A percentile compares a stretch with the other conserved stretches of the same genome.
Evolutionary conservation across 2,113 vertebrate genomes (phyloP).

Genomic region (Phylloscopus trochilus): DNA sequence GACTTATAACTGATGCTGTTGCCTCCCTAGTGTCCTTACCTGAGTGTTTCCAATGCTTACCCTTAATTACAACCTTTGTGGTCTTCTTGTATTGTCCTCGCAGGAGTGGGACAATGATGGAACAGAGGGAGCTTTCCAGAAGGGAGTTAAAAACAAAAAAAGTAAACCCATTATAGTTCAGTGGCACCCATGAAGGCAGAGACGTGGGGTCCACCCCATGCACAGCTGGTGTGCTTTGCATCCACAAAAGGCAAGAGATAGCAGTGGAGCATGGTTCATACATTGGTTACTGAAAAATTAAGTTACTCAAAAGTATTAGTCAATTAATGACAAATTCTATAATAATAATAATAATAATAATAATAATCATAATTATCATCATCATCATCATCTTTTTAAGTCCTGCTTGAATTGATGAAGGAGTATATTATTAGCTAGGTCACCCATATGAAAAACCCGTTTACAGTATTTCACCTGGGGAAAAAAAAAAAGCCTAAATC

Average conservation of each 20-base stretch:
- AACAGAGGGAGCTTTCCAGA: background rate
- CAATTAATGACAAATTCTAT: background rate
- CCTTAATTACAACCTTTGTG: background rate
- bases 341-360: background rate
- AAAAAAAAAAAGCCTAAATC: fast-evolving
- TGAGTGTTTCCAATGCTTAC: background rate
- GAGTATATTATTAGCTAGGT: background rate
- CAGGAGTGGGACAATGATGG: background rate
- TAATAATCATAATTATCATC: too few relatives aligned
- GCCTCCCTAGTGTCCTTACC: background rate
- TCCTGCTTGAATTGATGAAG: background rate
- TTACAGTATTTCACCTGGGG: background rate
- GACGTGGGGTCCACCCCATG: background rate
- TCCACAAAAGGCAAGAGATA: background rate
- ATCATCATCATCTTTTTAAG: background rate
- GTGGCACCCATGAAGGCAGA: background rate
- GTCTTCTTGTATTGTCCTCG: background rate
- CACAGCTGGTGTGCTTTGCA: fast-evolving
- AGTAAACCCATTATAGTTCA: background rate
- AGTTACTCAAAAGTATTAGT: background rate
- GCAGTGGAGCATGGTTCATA: fast-evolving
- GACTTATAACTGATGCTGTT: background rate
- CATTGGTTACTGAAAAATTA: background rate
- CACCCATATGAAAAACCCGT: background rate
- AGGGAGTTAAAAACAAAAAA: background rate